Evolutionary conservation across 64 coral and sea anemone genomes (phyloP), one percentile per base, ranked within the genome.

Genomic region (Platygyra sinensis): DNA sequence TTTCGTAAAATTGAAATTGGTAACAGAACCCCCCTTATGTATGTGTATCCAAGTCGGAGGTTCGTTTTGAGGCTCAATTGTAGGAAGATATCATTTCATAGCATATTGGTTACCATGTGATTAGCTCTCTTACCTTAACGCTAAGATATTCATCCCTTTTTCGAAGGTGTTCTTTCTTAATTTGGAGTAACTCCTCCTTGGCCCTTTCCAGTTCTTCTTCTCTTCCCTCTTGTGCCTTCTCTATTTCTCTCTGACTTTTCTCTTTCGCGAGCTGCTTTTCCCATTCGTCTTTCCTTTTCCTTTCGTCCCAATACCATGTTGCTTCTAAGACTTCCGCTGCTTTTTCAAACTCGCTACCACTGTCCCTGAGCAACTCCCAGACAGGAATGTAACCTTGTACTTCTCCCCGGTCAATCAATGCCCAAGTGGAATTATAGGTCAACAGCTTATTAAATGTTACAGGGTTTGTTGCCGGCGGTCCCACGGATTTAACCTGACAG

Each of bases 341-440:
- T n/a, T 73, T 36, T 30, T 87, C 17, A 15, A 18, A 87, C 7
- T 73, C 67, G 25, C 20, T 17, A 19, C 83, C 83, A 54, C 38
- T 33, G 13, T 52, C 22, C 5, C 15, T 52, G 16, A 87, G 3
- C 32, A 87, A 19, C 46, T 74, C 69, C 84, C 84, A 87, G 19
- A 87, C 84, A 52, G 84, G 84, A 25, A 87, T 73, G 32, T 52
- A 87, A 19, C 39, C 46, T 60, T 73, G 20, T 0, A 15, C 10
- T 27, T 18, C 10, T 13, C 84, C 84, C 2, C 84, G 67, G 84
- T 87, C 84, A 24, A 87, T 87, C 39, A 87, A 49, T 6, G 84
- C 67, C 84, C 84, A 87, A 17, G 84, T 87, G 16, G 67, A 87
- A 28, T 87, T 87, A 15, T 73, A 73, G 11, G 49, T 30, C 17